Evolutionary conservation across 2,797 vertebrate genomes (phyloP).

Genomic region (Sebastes paucispinis): DNA sequence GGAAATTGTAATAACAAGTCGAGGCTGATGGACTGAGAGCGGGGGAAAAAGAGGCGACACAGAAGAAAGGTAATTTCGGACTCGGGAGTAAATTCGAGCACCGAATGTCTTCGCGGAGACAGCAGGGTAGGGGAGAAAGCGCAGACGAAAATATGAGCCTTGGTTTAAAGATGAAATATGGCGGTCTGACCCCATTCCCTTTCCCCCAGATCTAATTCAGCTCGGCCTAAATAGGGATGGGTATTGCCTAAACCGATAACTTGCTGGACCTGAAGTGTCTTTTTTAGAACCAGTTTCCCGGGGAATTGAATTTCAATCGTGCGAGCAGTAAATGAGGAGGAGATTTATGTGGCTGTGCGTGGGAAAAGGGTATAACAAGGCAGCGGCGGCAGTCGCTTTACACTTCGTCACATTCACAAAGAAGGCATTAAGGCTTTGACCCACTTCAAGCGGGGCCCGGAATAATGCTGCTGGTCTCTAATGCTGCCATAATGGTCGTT

Average conservation of each 20-base stretch:
- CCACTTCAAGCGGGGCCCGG: slow-evolving; percentile 58
- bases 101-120: slow-evolving; percentile 34
- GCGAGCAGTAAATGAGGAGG: slow-evolving; percentile 67
- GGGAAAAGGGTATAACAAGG: slow-evolving; percentile 71
- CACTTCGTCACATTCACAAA: slow-evolving; percentile 75
- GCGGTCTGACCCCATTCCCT: slow-evolving; percentile 60
- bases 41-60: slow-evolving; percentile 14
- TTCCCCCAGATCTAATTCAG: slow-evolving; percentile 66
- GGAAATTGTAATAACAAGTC: slow-evolving; percentile 54
- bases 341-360: slow-evolving; percentile 74
- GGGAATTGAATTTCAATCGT: slow-evolving; percentile 74
- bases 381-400: slow-evolving; percentile 57
- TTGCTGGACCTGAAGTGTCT: slow-evolving; percentile 64
- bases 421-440: slow-evolving; percentile 67
- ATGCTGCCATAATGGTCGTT: slow-evolving; percentile 50
- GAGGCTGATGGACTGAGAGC: slow-evolving; percentile 46
- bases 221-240: slow-evolving; percentile 58
- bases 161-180: slow-evolving; percentile 74
- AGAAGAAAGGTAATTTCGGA: slow-evolving; percentile 51
- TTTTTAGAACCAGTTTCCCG: slow-evolving; percentile 69
- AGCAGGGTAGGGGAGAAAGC: slow-evolving; percentile 25
- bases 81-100: slow-evolving; percentile 48
- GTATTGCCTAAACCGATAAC: slow-evolving; percentile 67
- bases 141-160: slow-evolving; percentile 68
- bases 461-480: slow-evolving; percentile 52